A percentile compares a stretch with the other conserved stretches of the same genome.
Conservation (phyloP, 1,140 invertebrate species). For the Dreissena polymorpha region DNA sequence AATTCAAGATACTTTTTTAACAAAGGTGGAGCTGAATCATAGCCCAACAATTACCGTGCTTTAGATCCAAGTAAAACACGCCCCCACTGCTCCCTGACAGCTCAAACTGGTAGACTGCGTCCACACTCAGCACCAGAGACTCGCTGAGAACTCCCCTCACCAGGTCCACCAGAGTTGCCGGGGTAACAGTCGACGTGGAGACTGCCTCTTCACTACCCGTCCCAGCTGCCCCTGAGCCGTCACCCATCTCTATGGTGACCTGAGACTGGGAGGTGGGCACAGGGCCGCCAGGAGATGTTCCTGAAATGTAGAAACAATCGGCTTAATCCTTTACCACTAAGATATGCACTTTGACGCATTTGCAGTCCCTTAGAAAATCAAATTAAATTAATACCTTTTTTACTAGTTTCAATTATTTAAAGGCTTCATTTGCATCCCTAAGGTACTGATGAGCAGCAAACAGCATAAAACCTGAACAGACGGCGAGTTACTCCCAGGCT, state of each 20-base stretch:
- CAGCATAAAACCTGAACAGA: too few species aligned
- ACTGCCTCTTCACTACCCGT: not conserved
- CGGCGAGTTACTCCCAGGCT: too few species aligned
- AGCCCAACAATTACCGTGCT: conserved; percentile 59
- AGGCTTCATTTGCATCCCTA: too few species aligned
- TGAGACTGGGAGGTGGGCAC: not conserved
- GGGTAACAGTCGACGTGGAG: conserved; percentile 13
- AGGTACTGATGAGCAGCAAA: too few species aligned
- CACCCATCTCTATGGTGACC: conserved; percentile 2
- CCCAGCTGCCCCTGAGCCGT: conserved; percentile 10
- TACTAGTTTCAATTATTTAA: too few species aligned
- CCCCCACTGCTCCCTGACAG: conserved; percentile 63
- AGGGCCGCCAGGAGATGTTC: not conserved
- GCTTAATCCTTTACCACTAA: too few species aligned
- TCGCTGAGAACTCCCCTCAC: conserved; percentile 59
- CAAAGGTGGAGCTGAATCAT: too few species aligned
- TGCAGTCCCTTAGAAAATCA: too few species aligned
- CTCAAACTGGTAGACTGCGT: conserved; percentile 70
- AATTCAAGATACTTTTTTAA: too few species aligned
- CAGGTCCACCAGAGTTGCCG: conserved; percentile 57
- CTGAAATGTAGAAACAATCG: too few species aligned
- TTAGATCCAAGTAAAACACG: conserved; percentile 71
- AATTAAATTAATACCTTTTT: too few species aligned
- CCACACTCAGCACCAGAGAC: conserved; percentile 67
- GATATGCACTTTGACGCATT: too few species aligned